Evolutionary conservation across 1,140 invertebrate genomes (phyloP), one percentile per base, ranked within the genome.

Genomic region (Sycophaga agraensis): DNA sequence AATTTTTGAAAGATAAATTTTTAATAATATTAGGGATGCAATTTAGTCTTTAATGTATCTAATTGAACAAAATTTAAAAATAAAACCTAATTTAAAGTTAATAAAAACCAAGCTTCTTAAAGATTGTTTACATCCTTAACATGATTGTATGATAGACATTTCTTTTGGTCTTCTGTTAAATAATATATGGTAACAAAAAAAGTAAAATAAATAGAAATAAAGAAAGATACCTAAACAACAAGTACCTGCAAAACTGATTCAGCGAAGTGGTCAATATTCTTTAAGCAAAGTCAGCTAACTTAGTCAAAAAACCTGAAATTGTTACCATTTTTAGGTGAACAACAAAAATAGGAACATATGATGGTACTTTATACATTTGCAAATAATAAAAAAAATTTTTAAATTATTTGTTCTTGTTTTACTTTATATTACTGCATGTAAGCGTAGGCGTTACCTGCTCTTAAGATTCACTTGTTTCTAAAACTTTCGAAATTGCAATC

Each of bases 381-480:
- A 16, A 40, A 40, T 39, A 9, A n/a, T 26, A 26, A 53, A 24
- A 37, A 54, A 24, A 34, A 19, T n/a, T n/a, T n/a, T 16, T 3
- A 14, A 26, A 54, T 42, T 42, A 28, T 34, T 24, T 39, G 28
- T 16, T n/a, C 31, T 42, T 57, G 12, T 34, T 31, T 4, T 11
- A 7, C 31, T 35, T 7, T 37, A 14, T 37, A 46, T 37, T 26
- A 12, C 17, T 22, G 48, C 19, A 56, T 34, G 24, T 7, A 21
- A 57, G 55, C 22, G 55, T 57, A 57, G 55, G 42, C 31, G 43
- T 57, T 57, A 57, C 55, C 55, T 57, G 43, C 34, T 39, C 2
- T 21, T 19, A 3, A 46, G 12, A 35, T 39, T 57, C 43, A 34
- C 21, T 39, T 57, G 43, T 37, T 57, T 48, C 43, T 48, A 6